Evolutionary conservation across 2,888 invertebrate genomes (phyloP), one percentile per base, ranked within the genome.

Genomic region (Sarcophaga subvicina): DNA sequence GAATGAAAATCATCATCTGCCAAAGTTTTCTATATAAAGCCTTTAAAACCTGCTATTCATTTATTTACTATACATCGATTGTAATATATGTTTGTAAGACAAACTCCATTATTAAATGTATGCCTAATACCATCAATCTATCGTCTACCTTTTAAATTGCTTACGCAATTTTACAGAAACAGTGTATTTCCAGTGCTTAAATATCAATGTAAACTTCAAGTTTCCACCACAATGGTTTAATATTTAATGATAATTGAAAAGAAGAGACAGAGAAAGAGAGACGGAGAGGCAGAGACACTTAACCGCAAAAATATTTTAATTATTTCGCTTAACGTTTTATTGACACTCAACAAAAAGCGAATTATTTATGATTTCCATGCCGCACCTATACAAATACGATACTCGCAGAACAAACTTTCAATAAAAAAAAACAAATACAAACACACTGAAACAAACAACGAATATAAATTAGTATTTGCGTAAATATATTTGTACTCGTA

Each of bases 221-320:
- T 54, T 70, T 63, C 70, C 8, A 17, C 17, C 17, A 45, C 60
- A 82, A 77, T 71, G 45, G 60, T 47, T 47, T 47, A 45, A 66
- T 77, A 72, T 77, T 72, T 69, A 47, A 83, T 60, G 59, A 71
- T 77, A 77, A 77, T 72, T 77, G 82, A 77, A 59, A 59, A 12
- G 71, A 77, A 81, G 37, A 37, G 37, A 37, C 37, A 8, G 37
- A 37, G 8, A 37, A 8, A 6, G 3, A 0, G 37, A 6, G 37
- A 0, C 2, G 3, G 10, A 10, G 8, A 10, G 37, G 2, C 2
- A 37, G 10, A 10, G 37, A 37, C 37, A 71, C 14, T 64, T 64
- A 76, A 37, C 64, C 77, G 66, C 60, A 78, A 83, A 83, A 37
- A 62, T 6, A 82, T 47, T 78, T 77, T 72, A 67, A 78, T 83